A percentile compares a stretch with the other conserved stretches of the same genome.
Evolutionary conservation across 2,888 invertebrate species (phyloP).

Genomic region (Euproctis similis): DNA sequence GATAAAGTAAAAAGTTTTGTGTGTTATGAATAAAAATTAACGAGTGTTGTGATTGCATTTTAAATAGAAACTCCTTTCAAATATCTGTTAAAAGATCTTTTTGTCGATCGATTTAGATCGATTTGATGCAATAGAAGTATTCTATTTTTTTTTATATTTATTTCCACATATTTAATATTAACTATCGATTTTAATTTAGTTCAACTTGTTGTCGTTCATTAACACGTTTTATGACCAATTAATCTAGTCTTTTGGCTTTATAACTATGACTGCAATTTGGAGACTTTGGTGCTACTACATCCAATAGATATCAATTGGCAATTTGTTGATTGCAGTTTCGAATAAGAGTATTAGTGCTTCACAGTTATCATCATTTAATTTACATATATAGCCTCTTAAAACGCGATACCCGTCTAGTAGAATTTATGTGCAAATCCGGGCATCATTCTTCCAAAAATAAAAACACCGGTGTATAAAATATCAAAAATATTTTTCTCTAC

Average conservation of each 20-base stretch:
- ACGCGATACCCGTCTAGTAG: slow-evolving; percentile 4
- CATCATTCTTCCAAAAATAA: slow-evolving; percentile 9
- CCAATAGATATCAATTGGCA: slow-evolving; percentile 2
- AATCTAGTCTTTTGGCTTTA: slow-evolving; percentile 2
- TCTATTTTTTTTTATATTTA: too few relatives aligned
- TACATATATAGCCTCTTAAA: slow-evolving; percentile 1
- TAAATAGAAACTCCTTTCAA: too few relatives aligned
- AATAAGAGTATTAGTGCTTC: slow-evolving; percentile 1
- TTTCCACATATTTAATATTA: too few relatives aligned
- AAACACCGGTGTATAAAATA: slow-evolving; percentile 13
- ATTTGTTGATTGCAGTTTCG: slow-evolving; percentile 4
- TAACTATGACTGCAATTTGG: background rate
- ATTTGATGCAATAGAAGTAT: too few relatives aligned
- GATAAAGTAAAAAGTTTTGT: too few relatives aligned
- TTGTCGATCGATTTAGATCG: too few relatives aligned
- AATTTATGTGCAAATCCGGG: slow-evolving; percentile 9
- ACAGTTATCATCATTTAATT: background rate
- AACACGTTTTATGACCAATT: slow-evolving; percentile 2
- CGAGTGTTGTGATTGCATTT: too few relatives aligned
- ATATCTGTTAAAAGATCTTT: too few relatives aligned
- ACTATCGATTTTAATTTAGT: slow-evolving; percentile 1
- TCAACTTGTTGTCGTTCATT: slow-evolving; percentile 2
- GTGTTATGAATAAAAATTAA: too few relatives aligned
- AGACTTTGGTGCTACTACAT: slow-evolving; percentile 4
- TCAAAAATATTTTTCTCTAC: slow-evolving; percentile 7